phyloP scores from a whole-genome alignment of 2,113 vertebrate genomes.

The Ciconia boyciana region DNA sequence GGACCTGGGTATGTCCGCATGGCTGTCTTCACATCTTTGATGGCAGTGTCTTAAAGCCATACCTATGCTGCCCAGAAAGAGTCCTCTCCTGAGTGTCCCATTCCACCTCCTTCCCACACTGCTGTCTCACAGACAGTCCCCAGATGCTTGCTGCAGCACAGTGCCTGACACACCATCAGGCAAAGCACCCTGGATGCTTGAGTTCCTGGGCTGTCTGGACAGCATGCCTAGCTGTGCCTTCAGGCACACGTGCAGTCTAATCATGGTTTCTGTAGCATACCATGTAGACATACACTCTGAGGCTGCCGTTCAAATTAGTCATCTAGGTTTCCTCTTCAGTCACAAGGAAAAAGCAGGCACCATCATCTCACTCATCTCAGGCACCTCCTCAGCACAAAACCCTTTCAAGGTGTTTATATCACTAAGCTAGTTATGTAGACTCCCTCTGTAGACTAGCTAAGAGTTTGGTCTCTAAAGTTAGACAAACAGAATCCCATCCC shows the following conservation, averaged over 20 bases:
- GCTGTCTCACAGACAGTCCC: background rate
- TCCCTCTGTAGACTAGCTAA: background rate
- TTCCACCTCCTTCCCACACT: background rate
- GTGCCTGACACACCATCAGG: background rate
- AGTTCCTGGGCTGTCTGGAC: background rate
- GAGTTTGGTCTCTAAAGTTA: background rate
- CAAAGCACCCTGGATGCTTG: background rate
- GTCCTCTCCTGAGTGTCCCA: fast-evolving
- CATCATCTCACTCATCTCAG: background rate
- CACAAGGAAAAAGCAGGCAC: background rate
- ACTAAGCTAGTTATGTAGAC: background rate
- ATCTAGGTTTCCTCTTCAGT: background rate
- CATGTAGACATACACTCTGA: fast-evolving
- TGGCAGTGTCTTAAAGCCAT: background rate
- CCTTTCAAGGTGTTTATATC: background rate
- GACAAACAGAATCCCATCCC: background rate
- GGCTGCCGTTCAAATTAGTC: background rate
- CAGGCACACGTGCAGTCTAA: background rate
- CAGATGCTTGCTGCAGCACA: background rate
- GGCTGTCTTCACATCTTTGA: background rate
- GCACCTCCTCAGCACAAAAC: background rate
- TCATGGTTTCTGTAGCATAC: background rate
- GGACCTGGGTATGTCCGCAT: background rate
- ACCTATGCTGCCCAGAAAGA: background rate
- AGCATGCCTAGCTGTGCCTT: background rate